These are phyloP conservation scores for Hermaeophaga mercurialis DNA, from an alignment of 2,888 invertebrate genomes.

Conservation along the genomic window DNA sequence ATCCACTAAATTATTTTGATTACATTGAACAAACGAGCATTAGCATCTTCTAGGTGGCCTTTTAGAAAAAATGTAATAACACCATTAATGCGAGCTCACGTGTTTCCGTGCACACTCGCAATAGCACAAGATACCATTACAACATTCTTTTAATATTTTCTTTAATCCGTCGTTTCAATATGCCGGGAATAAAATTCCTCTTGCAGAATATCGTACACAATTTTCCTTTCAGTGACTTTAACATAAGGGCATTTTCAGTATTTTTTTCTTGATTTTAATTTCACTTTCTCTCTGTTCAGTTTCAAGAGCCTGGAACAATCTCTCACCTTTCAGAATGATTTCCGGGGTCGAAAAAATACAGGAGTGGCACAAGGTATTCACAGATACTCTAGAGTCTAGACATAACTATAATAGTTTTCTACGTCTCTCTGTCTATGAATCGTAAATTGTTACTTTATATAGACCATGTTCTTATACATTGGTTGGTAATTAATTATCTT, in stretches of 20 bases:
- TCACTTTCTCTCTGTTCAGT: conserved; percentile 7
- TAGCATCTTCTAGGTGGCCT: no score
- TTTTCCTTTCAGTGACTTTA: conserved; percentile 9
- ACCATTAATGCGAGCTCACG: conserved; percentile 1
- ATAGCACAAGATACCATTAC: not conserved
- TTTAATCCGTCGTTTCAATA: no score
- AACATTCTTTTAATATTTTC: not conserved
- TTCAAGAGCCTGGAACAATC: conserved; percentile 9
- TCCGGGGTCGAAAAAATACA: not conserved
- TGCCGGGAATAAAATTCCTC: conserved; percentile 1
- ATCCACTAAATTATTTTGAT: no score
- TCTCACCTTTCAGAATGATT: conserved; percentile 1
- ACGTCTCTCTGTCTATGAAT: no score
- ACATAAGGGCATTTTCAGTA: conserved; percentile 12
- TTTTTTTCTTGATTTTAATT: conserved; percentile 18
- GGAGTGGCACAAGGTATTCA: not conserved
- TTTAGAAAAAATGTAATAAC: no score
- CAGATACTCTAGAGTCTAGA: no score
- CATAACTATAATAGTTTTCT: no score
- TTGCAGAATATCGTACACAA: not conserved
- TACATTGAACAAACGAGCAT: no score
- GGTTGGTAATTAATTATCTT: no score
- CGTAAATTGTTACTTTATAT: no score
- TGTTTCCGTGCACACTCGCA: not conserved
- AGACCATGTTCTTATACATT: no score